These are phyloP conservation scores for Sericinus montela DNA, from an alignment of 2,888 invertebrate species.

Conservation along the genomic window DNA sequence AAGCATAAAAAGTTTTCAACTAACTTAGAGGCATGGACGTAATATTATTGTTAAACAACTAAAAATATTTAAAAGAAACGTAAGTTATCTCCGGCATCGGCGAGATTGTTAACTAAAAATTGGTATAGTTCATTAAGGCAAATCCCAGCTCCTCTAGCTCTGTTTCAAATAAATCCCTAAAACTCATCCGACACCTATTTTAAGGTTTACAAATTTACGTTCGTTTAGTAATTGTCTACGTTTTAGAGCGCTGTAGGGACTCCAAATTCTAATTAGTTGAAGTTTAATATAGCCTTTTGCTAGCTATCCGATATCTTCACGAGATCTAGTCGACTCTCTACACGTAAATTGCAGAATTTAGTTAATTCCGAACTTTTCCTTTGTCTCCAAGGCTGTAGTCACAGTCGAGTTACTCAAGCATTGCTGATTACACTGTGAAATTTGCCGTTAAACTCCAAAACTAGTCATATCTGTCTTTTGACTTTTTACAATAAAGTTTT, in stretches of 20 bases:
- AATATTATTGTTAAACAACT: no score
- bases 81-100: no score
- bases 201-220: not conserved
- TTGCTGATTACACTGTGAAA: conserved; percentile 37
- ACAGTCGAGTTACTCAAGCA: conserved; percentile 41
- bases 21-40: no score
- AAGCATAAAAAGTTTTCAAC: no score
- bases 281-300: conserved; percentile 3
- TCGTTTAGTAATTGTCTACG: not conserved
- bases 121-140: no score
- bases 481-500: no score
- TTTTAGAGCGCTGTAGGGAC: not conserved
- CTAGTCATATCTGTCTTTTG: not conserved
- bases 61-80: no score
- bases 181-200: not conserved
- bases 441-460: not conserved
- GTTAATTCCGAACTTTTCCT: conserved; percentile 17
- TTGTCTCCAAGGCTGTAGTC: not conserved
- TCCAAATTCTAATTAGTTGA: conserved; percentile 3
- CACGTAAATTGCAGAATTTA: conserved; percentile 14
- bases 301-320: conserved; percentile 11
- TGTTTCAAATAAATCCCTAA: no score
- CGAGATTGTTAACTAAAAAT: no score
- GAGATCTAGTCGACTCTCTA: not conserved
- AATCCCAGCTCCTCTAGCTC: no score